Conservation (phyloP, 2,113 vertebrate genomes). For the Stegastes partitus region DNA sequence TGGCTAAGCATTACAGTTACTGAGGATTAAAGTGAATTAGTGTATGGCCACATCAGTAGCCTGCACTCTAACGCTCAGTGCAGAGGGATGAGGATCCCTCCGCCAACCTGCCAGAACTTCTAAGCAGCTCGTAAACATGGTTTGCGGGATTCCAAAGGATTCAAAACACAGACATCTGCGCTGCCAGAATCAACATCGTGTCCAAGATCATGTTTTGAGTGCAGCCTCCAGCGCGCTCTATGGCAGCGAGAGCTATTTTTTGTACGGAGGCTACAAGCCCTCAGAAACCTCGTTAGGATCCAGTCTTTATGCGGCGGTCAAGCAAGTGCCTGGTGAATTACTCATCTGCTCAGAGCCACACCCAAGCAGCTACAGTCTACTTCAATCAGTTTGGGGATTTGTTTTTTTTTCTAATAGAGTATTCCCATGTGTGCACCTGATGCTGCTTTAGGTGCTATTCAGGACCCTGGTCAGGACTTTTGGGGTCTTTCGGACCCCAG, state of each 20-base stretch:
- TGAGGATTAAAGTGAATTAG: slow-evolving; percentile 4
- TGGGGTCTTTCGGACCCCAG: no score
- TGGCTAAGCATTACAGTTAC: slow-evolving; percentile 8
- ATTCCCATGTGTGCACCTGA: slow-evolving; percentile 52
- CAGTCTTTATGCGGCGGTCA: slow-evolving; percentile 56
- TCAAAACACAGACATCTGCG: slow-evolving; percentile 35
- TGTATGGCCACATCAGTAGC: slow-evolving; percentile 10
- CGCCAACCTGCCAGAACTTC: slow-evolving; percentile 4
- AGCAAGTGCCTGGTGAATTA: slow-evolving; percentile 64
- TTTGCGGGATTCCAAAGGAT: slow-evolving; percentile 36
- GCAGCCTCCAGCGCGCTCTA: slow-evolving; percentile 12
- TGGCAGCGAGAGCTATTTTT: slow-evolving; percentile 23
- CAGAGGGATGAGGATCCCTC: neutral
- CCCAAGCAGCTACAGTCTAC: slow-evolving; percentile 61
- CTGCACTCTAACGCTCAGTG: neutral
- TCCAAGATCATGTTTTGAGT: neutral
- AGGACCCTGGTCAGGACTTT: no score
- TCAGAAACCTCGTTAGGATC: slow-evolving; percentile 32
- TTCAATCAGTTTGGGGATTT: slow-evolving; percentile 32
- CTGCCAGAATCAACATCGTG: slow-evolving; percentile 36
- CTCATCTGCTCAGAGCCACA: slow-evolving; percentile 42
- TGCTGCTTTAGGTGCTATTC: neutral
- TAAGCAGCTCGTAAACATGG: slow-evolving; percentile 33
- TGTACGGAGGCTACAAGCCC: slow-evolving; percentile 11
- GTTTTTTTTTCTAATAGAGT: slow-evolving; percentile 28